Evolutionary conservation across 2,797 vertebrate species (phyloP), one percentile per base, ranked within the genome.

Genomic region (Thalassophryne amazonica): DNA sequence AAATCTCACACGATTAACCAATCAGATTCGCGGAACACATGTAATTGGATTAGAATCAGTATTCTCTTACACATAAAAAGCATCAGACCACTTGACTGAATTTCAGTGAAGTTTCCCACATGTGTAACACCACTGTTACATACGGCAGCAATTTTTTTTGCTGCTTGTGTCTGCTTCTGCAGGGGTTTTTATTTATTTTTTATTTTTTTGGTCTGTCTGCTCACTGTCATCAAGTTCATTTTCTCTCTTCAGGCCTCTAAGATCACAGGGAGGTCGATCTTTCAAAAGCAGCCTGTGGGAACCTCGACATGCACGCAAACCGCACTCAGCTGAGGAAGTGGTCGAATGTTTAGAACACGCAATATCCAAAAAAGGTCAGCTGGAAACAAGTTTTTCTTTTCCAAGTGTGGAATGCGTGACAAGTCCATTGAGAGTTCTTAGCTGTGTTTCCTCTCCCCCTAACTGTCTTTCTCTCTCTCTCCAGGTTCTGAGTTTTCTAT

Each of bases 291-390:
- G 52, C 45, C 65, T 83, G 84, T 85, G 81, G 80, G 78, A 84
- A 84, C 72, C 25, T 6, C 60, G 5, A 58, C 65, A 56, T 7
- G 11, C 56, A 51, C 38, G 65, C 53, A 42, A 36, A 60, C 43
- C 48, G 42, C 69, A 39, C 16, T 35, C 69, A 64, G 68, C 73
- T 50, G 68, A 72, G 50, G 31, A 28, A 27, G 1, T 4, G 45
- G n/a, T 7, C 4, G 10, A 55, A 40, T 20, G 42, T 51, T 68
- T 37, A 4, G 24, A 52, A 68, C 31, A n/a, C 64, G 65, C 14
- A 0, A 47, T 75, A 62, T 70, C 84, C 84, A 78, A 83, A 86
- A 80, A 86, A 82, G 81, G 81, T 60, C 42, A 51, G 21, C 15
- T 48, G 42, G 58, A 67, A 67, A 64, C 52, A 60, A 5, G 33